Conservation (phyloP, 1,140 invertebrate species). For the Plectrocnemia conspersa region DNA sequence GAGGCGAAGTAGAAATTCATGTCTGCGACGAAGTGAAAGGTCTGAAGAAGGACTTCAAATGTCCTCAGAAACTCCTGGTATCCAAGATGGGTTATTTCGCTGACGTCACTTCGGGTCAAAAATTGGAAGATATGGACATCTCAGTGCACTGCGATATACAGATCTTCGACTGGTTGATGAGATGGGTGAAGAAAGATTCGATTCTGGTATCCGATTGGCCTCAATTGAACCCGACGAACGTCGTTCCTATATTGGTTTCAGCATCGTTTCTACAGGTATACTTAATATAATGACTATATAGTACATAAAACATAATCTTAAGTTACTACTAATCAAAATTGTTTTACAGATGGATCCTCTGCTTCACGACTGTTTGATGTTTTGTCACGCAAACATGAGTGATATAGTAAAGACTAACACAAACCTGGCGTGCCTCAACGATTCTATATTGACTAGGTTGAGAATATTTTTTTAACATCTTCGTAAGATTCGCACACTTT, state of each 20-base stretch:
- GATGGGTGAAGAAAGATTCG: constrained; percentile 78
- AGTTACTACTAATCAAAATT: background rate
- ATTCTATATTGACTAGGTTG: constrained; percentile 68
- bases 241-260: constrained; percentile 86
- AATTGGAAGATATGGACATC: constrained; percentile 91
- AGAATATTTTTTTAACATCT: constrained; percentile 9
- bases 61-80: constrained; percentile 77
- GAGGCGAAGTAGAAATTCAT: constrained; percentile 79
- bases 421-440: constrained; percentile 77
- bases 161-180: constrained; percentile 95
- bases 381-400: constrained; percentile 73
- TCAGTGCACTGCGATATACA: constrained; percentile 92
- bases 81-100: constrained; percentile 94
- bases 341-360: constrained; percentile 76
- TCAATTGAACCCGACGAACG: constrained; percentile 74
- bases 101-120: constrained; percentile 78
- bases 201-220: constrained; percentile 65
- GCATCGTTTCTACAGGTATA: constrained; percentile 77
- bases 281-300: too few species aligned
- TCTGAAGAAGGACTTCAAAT: constrained; percentile 81
- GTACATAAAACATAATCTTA: constrained; percentile 10
- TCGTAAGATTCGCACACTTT: too few species aligned
- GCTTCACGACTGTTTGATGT: constrained; percentile 74
- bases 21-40: constrained; percentile 84
- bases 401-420: constrained; percentile 73